Percentiles rank a stretch among this genome's conserved stretches.
These are phyloP conservation scores for Colletes collaris DNA, from an alignment of 2,888 invertebrate genomes.

Conservation along the genomic window DNA sequence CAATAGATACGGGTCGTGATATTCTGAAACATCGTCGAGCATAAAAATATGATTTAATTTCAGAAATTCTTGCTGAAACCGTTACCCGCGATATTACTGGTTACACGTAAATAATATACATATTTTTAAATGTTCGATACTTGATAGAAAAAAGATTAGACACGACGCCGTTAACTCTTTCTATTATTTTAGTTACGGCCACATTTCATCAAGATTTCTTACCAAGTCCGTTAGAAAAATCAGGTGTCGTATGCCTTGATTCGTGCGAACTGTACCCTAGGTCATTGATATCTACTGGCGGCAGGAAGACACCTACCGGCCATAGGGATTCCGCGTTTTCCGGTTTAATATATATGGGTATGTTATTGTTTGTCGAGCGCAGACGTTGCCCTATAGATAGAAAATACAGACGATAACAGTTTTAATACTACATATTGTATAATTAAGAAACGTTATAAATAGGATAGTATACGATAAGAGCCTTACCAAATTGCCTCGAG, in stretches of 20 bases:
- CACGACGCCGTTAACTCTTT: too few relatives aligned
- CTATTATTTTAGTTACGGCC: too few relatives aligned
- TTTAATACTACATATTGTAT: background rate
- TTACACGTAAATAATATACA: too few relatives aligned
- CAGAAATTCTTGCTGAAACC: background rate
- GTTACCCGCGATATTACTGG: too few relatives aligned
- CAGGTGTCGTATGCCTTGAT: slow-evolving; percentile 80
- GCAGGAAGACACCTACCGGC: slow-evolving; percentile 85
- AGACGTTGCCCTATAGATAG: slow-evolving; percentile 40
- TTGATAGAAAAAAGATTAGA: too few relatives aligned
- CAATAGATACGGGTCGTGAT: slow-evolving; percentile 85
- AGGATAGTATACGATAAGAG: too few relatives aligned
- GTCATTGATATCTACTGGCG: slow-evolving; percentile 82
- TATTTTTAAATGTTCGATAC: too few relatives aligned
- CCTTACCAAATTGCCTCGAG: slow-evolving; percentile 63
- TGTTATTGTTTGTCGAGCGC: slow-evolving; percentile 4
- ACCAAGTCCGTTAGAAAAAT: slow-evolving; percentile 83
- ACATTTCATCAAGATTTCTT: slow-evolving; percentile 34
- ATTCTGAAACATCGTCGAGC: slow-evolving; percentile 36
- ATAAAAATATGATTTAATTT: background rate
- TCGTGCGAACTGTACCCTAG: slow-evolving; percentile 81
- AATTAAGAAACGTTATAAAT: background rate
- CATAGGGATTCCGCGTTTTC: slow-evolving; percentile 84
- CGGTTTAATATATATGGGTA: slow-evolving; percentile 35
- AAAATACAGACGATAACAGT: background rate